Percentiles rank a stretch among this genome's conserved stretches.
phyloP scores from a whole-genome alignment of 2,888 invertebrate genomes.

The Hydrotaea cyrtoneurina region DNA sequence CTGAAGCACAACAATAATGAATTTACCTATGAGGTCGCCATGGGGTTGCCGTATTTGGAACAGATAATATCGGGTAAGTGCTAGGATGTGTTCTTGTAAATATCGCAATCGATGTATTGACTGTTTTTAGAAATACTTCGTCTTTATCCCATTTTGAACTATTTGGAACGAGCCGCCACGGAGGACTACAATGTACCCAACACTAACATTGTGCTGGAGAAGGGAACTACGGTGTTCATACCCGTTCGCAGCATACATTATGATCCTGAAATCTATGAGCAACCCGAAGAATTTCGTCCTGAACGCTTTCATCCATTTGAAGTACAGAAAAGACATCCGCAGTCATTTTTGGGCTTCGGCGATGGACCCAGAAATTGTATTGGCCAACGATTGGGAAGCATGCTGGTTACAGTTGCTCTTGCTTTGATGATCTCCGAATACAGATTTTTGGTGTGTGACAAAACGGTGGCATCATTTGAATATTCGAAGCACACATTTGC shows the following conservation, averaged over 20 bases:
- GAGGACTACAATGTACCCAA: slow-evolving; percentile 76
- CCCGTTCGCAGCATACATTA: slow-evolving; percentile 79
- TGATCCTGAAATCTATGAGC: slow-evolving; percentile 80
- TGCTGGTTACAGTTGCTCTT: slow-evolving; percentile 76
- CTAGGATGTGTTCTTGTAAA: too few species aligned
- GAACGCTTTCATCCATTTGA: slow-evolving; percentile 79
- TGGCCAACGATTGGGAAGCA: slow-evolving; percentile 75
- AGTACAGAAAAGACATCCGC: slow-evolving; percentile 72
- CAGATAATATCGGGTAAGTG: slow-evolving; percentile 80
- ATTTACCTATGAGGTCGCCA: slow-evolving; percentile 81
- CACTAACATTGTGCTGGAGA: slow-evolving; percentile 74
- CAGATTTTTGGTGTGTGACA: slow-evolving; percentile 66
- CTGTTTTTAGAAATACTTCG: slow-evolving; percentile 40
- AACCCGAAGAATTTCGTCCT: slow-evolving; percentile 80
- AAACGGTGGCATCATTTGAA: slow-evolving; percentile 67
- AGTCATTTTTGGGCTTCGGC: slow-evolving; percentile 79
- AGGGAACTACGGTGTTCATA: slow-evolving; percentile 76
- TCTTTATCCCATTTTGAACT: slow-evolving; percentile 79
- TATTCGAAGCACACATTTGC: slow-evolving; percentile 61
- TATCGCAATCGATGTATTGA: too few species aligned
- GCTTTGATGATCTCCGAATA: slow-evolving; percentile 71
- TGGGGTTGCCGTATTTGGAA: slow-evolving; percentile 81
- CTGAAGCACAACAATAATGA: slow-evolving; percentile 77
- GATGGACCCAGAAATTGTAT: slow-evolving; percentile 78
- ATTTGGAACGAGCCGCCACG: slow-evolving; percentile 76